These are phyloP conservation scores for Oceanites oceanicus DNA, from an alignment of 2,113 vertebrate genomes.

Conservation along the genomic window DNA sequence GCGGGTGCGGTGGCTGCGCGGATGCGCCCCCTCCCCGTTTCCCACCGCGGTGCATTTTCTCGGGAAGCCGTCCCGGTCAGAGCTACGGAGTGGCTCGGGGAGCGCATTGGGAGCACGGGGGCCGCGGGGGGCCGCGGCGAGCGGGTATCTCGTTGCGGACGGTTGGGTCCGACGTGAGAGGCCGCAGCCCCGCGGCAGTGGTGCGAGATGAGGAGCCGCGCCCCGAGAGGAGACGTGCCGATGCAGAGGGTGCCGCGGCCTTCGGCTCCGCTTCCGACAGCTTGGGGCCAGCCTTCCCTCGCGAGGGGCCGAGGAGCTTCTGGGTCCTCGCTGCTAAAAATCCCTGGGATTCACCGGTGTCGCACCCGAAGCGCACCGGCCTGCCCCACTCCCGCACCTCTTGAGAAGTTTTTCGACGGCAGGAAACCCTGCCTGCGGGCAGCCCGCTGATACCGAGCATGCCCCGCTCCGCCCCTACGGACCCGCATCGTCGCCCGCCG, in stretches of 20 bases:
- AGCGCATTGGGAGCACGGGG: background rate
- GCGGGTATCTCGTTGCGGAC: background rate
- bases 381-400: background rate
- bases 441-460: background rate
- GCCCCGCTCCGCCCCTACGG: background rate
- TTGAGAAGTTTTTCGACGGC: background rate
- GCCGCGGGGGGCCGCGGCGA: rapidly evolving
- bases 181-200: background rate
- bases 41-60: background rate
- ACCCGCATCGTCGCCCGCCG: background rate
- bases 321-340: background rate
- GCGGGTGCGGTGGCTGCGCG: background rate
- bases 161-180: background rate
- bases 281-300: background rate
- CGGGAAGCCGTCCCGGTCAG: background rate
- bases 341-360: background rate
- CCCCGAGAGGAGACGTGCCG: background rate
- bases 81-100: background rate
- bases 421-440: background rate
- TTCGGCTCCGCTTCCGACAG: background rate
- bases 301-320: background rate
- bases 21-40: background rate
- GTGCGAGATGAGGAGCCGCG: background rate
- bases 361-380: background rate
- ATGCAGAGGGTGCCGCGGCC: background rate